phyloP scores from a whole-genome alignment of 2,888 invertebrate species.

The Abscondita cerata region DNA sequence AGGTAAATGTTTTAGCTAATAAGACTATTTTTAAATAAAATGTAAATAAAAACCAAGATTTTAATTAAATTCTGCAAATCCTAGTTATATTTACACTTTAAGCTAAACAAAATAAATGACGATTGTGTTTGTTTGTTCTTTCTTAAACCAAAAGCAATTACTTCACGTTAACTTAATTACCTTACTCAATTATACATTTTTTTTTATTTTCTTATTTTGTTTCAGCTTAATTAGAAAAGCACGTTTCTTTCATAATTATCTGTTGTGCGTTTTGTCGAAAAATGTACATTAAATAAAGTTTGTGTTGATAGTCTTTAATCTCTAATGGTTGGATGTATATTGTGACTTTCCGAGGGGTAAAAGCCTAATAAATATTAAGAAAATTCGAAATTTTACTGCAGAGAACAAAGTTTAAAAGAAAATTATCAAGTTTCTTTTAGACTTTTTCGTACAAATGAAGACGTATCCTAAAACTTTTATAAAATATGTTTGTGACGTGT shows the following conservation, averaged over 20 bases:
- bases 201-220: not conserved
- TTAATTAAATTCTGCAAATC: no score
- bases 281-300: conserved; percentile 2
- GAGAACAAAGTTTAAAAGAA: conserved; percentile 28
- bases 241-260: not conserved
- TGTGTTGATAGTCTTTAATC: conserved; percentile 8
- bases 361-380: conserved; percentile 28
- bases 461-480: conserved; percentile 34
- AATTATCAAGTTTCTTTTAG: conserved; percentile 33
- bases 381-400: conserved; percentile 29
- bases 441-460: conserved; percentile 33
- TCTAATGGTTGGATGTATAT: conserved; percentile 15
- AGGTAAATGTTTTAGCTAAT: no score
- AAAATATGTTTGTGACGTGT: conserved; percentile 32
- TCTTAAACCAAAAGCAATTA: no score
- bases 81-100: no score
- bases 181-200: not conserved
- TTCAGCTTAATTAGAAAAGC: not conserved
- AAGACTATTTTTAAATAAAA: no score
- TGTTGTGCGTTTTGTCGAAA: no score
- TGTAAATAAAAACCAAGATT: no score
- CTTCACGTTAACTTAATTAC: no score
- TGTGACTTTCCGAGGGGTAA: conserved; percentile 20
- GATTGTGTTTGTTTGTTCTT: no score
- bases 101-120: no score